Evolutionary conservation across 1,140 invertebrate genomes (phyloP).

Genomic region (Grapholita molesta): DNA sequence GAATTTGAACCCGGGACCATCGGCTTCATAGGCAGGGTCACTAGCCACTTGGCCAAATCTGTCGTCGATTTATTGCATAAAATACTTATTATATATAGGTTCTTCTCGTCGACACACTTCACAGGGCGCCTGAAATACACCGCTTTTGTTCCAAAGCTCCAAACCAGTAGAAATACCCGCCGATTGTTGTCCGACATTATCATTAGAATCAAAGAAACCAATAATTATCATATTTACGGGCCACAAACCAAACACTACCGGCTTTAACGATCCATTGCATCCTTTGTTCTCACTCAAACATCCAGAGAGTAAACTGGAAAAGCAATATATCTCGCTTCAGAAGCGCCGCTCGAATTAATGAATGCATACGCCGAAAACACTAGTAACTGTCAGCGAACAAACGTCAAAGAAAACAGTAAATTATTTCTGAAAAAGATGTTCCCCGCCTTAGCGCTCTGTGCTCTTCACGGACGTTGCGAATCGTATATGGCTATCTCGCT

Average conservation of each 20-base stretch:
- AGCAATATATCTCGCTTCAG: constrained; percentile 17
- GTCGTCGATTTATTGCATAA: not conserved
- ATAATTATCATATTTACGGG: constrained; percentile 17
- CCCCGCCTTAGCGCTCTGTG: not conserved
- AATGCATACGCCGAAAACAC: constrained; percentile 21
- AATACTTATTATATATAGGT: constrained; percentile 5
- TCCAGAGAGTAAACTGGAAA: not conserved
- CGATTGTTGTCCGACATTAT: not conserved
- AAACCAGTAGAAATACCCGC: not conserved
- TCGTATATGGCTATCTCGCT: constrained; percentile 9
- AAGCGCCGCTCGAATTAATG: constrained; percentile 14
- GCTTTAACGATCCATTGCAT: constrained; percentile 18
- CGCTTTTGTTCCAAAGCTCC: not conserved
- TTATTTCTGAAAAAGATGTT: constrained; percentile 19
- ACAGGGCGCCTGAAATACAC: constrained; percentile 3
- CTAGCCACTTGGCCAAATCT: not conserved
- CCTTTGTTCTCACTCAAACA: constrained; percentile 15
- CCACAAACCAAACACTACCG: constrained; percentile 3
- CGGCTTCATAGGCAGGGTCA: no score
- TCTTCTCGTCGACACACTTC: constrained; percentile 1
- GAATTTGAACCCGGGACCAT: no score
- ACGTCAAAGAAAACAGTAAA: constrained; percentile 22
- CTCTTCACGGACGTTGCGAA: not conserved
- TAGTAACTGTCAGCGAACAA: constrained; percentile 22
- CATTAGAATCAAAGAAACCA: constrained; percentile 15